Evolutionary conservation across 2,888 invertebrate genomes (phyloP), one percentile per base, ranked within the genome.

Genomic region (Punctoribates punctum): DNA sequence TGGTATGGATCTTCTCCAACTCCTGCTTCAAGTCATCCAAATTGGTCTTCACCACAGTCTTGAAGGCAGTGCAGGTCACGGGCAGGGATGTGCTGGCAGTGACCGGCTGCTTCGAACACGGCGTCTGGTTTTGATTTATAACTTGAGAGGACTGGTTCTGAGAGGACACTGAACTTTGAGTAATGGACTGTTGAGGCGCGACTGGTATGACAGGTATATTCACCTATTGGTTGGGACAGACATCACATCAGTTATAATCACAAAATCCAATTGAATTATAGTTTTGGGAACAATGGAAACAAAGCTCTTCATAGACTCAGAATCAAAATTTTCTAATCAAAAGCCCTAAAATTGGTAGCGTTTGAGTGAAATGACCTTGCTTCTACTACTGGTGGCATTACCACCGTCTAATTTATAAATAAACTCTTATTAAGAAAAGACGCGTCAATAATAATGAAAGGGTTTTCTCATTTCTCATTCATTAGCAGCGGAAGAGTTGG

Each of bases 21-120:
- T 77, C 77, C 15, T 65, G 62, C 73, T 77, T 75, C 38, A 76
- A 29, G 25, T 77, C 77, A 34, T 75, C 72, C 38, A 75, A 57
- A 54, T 77, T 78, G 20, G 67, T 77, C 25, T 76, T 75, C 17
- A 73, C 74, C 1, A 57, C 57, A 20, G 75, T 5, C 6, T 70
- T 46, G 6, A 54, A 2, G 4, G 54, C n/a, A 6, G 20, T 3
- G 17, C 62, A 15, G 15, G 75, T 23, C 23, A 70, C 70, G 23
- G 75, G 70, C 46, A 75, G 25, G 27, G 75, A 75, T 29, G 54
- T 70, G 34, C 70, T 75, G 1, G 67, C 67, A 17, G 75, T 75
- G 15, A 75, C 34, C 38, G 75, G 75, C 15, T 23, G 75, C 23
- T 75, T 75, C 2, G n/a, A 9, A 2, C 17, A 13, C 5, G 15